These are phyloP conservation scores for Brachionus paranguensis DNA, from an alignment of 1,140 invertebrate species.

Conservation along the genomic window DNA sequence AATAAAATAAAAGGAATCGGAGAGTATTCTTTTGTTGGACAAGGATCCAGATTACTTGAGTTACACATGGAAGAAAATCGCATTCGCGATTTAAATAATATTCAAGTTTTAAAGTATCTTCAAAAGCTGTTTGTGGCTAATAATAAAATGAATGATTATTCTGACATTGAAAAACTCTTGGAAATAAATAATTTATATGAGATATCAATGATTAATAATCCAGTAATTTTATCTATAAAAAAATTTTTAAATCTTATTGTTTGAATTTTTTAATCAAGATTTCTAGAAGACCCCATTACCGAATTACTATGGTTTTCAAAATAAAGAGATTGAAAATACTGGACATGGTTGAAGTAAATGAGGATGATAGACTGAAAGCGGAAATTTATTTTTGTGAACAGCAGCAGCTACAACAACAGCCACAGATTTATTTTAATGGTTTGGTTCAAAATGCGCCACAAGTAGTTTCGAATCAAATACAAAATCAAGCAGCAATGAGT, in stretches of 20 bases:
- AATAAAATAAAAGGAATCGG: constrained; percentile 52
- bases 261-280: constrained; percentile 43
- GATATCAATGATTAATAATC: constrained; percentile 32
- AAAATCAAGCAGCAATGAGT: constrained; percentile 2
- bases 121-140: constrained; percentile 53
- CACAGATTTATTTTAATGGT: constrained; percentile 31
- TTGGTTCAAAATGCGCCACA: constrained; percentile 39
- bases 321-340: constrained; percentile 51
- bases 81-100: constrained; percentile 46
- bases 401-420: constrained; percentile 43
- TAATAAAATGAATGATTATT: constrained; percentile 46
- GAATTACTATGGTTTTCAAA: constrained; percentile 49
- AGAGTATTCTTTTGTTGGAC: constrained; percentile 50
- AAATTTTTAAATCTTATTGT: not conserved
- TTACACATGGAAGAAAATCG: constrained; percentile 56
- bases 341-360: constrained; percentile 52
- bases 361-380: constrained; percentile 51
- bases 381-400: constrained; percentile 53
- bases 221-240: not conserved
- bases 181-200: constrained; percentile 45
- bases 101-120: constrained; percentile 49
- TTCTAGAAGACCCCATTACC: constrained; percentile 49
- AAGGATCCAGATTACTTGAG: constrained; percentile 51
- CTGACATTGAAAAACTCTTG: constrained; percentile 51
- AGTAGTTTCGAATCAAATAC: not conserved